Conservation (phyloP, 2,797 vertebrate species). For the Phoxinus dragarum region DNA sequence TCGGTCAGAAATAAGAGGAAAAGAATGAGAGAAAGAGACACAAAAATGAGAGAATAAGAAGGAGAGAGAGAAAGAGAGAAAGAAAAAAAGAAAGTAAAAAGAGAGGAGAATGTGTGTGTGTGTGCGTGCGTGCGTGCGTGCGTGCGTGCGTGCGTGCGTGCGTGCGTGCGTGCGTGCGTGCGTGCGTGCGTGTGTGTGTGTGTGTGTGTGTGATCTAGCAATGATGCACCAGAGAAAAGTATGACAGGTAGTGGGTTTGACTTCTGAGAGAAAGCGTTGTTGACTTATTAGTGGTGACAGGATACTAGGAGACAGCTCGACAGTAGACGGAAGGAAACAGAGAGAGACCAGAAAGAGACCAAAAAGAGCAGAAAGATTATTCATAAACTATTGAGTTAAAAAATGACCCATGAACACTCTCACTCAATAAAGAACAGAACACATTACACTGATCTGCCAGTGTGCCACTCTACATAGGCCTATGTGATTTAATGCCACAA, state of each 20-base stretch:
- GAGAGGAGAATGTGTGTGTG: conserved; percentile 7
- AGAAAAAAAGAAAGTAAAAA: not conserved
- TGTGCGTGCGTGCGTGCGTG: conserved; percentile 33
- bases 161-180: conserved; percentile 14
- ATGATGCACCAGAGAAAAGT: conserved; percentile 65
- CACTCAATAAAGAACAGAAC: conserved; percentile 9
- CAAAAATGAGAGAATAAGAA: not conserved
- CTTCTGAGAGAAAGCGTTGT: conserved; percentile 73
- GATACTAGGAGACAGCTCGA: conserved; percentile 82
- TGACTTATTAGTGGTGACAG: conserved; percentile 85
- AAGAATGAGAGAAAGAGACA: not conserved
- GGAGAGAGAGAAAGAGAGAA: not conserved
- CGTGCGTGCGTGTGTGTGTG: conserved; percentile 36
- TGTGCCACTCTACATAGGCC: not conserved
- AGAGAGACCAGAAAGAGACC: not conserved
- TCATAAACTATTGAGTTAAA: conserved; percentile 25
- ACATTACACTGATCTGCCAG: not conserved
- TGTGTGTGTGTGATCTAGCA: conserved; percentile 15
- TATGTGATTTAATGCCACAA: not conserved
- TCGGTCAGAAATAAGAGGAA: not conserved
- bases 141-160: conserved; percentile 14
- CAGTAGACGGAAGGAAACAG: conserved; percentile 54
- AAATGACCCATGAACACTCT: conserved; percentile 9
- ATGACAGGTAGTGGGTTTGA: conserved; percentile 81
- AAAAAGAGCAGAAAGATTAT: not conserved